Base-by-base conservation (phyloP, 2,888 invertebrate species). In the Xestobium rufovillosum region DNA sequence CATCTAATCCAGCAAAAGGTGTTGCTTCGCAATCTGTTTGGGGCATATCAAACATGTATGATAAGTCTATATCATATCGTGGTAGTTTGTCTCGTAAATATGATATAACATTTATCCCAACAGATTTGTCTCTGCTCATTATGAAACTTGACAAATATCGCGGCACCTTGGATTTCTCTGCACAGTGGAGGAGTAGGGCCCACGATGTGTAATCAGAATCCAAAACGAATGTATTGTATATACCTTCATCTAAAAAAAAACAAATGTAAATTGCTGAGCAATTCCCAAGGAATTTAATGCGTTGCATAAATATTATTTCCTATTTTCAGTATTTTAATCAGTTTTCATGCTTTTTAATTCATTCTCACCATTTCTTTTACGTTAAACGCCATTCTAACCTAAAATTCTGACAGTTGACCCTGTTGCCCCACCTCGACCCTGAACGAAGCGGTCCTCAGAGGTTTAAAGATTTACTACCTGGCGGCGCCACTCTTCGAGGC, bases 191-290 rank as follows among this genome's bases (percentile, higher is more conserved):
- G 15, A 89, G 68, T 27, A 90, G 65, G 0, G 84, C 78, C 88
- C 88, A 90, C 1, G 82, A 80, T 38, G 74, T 75, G 60, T 88
- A 86, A 59, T 89, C 88, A 0, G 87, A 83, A 56, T 89, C 89
- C 50, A 89, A 61, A 0, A 89, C 80, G 58, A 85, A 89, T 0
- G 89, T 89, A 56, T 89, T 89, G 67, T 90, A 90, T 45, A 88
- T 74, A 8, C 87, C 89, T 63, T 88, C 87, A 64, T 87, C 87
- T 88, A 61, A 23, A 67, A 66, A 42, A 36, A 49, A 42, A 41
- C 39, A 32, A 32, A 40, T 33, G 35, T 1, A 19, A n/a, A n/a
- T 19, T 19, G n/a, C 23, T n/a, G n/a, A n/a, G n/a, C n/a, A n/a
- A n/a, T n/a, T n/a, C n/a, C n/a, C n/a, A n/a, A n/a, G n/a, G n/a